phyloP scores from a whole-genome alignment of 2,888 invertebrate species.

The Cheilosia pagana region DNA sequence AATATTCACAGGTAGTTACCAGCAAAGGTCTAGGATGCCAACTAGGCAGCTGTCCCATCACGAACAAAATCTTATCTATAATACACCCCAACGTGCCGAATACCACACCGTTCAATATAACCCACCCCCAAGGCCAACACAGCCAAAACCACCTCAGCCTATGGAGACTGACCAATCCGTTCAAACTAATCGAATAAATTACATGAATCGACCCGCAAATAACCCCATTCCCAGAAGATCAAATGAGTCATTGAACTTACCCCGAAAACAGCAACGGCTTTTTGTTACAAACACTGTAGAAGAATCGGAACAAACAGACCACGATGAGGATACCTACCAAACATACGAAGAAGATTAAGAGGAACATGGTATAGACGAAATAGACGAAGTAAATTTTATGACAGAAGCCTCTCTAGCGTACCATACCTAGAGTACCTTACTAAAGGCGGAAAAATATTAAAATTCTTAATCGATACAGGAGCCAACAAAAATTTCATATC shows the following conservation, averaged over 20 bases:
- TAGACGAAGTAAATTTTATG: conserved; percentile 24
- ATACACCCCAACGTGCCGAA: conserved; percentile 21
- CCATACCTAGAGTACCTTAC: background rate
- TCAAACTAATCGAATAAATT: conserved; percentile 19
- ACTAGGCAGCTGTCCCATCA: conserved; percentile 13
- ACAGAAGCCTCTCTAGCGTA: conserved; percentile 13
- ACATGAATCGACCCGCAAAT: conserved; percentile 22
- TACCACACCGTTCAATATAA: too few relatives aligned
- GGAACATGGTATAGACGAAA: conserved; percentile 2
- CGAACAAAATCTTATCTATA: conserved; percentile 25
- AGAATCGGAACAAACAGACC: conserved; percentile 1
- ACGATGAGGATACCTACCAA: background rate
- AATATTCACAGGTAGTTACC: conserved; percentile 10
- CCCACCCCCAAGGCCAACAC: conserved; percentile 26
- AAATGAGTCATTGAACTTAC: background rate
- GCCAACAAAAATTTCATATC: conserved; percentile 18
- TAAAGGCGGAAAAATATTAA: conserved; percentile 26
- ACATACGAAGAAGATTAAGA: conserved; percentile 2
- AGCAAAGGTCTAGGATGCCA: conserved; percentile 8
- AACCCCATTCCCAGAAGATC: conserved; percentile 4
- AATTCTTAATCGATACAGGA: conserved; percentile 16
- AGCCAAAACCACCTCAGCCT: conserved; percentile 16
- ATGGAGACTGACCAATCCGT: background rate
- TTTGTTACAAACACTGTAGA: background rate
- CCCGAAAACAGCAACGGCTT: background rate